Conservation (phyloP, 2,113 vertebrate species). For the Spea bombifrons region DNA sequence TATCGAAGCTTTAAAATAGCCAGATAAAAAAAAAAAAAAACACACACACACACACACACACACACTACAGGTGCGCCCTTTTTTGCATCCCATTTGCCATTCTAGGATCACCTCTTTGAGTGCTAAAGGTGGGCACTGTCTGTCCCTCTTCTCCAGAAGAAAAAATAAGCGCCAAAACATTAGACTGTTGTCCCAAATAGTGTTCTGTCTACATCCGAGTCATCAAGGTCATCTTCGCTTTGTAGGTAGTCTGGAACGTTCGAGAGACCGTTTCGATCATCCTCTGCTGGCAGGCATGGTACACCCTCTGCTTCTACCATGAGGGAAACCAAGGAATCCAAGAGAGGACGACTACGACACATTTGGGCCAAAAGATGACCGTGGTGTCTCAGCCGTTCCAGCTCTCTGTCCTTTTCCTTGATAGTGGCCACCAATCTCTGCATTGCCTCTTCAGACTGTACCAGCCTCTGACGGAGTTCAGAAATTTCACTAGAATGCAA, state of each 20-base stretch:
- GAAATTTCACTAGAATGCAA: constrained; percentile 64
- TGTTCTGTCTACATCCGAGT: constrained; percentile 58
- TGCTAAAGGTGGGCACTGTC: too few relatives aligned
- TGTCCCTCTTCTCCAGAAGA: too few relatives aligned
- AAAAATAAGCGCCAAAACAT: constrained; percentile 4
- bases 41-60: too few relatives aligned
- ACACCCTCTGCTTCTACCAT: constrained; percentile 69
- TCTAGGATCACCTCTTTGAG: too few relatives aligned
- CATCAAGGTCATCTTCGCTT: constrained; percentile 59
- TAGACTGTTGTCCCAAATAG: constrained; percentile 74
- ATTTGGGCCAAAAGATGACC: constrained; percentile 70
- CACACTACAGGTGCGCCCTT: too few relatives aligned
- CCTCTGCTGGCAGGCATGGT: constrained; percentile 51
- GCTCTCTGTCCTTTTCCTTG: constrained; percentile 63
- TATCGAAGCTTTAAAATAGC: too few relatives aligned
- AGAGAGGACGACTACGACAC: constrained; percentile 60
- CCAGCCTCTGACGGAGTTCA: constrained; percentile 64
- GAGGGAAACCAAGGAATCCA: constrained; percentile 66
- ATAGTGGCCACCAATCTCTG: constrained; percentile 62
- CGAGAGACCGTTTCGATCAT: constrained; percentile 56
- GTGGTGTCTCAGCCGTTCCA: constrained; percentile 64
- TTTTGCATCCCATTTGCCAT: too few relatives aligned
- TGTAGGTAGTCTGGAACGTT: constrained; percentile 57
- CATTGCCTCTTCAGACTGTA: constrained; percentile 62
- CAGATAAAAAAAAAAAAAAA: too few relatives aligned